Base-by-base conservation (phyloP, 1,140 invertebrate species). In the Hyles vespertilio region DNA sequence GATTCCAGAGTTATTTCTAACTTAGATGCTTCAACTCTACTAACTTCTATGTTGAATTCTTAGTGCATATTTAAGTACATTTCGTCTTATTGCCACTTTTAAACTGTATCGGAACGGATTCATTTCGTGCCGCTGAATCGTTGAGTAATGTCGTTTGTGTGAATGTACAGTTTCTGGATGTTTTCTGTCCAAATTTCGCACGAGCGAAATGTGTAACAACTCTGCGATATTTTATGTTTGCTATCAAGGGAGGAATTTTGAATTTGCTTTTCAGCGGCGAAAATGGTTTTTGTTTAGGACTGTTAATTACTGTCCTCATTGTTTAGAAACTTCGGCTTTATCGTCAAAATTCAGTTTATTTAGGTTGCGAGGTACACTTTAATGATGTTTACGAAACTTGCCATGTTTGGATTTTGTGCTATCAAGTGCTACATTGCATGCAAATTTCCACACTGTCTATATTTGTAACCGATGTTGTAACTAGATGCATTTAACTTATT, bases 301-400 rank as follows among this genome's bases (percentile, higher is more conserved):
- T 58, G 47, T 63, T 63, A 58, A 63, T 58, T 63, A 46, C 56
- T 63, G 51, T 55, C 51, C 51, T 22, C 53, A 36, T 55, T 58
- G 46, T 34, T 55, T 44, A 49, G 58, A 49, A 44, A 12, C 56
- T 43, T 36, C 11, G 33, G 47, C 50, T 61, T 62, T 54, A 51
- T 54, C 50, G 48, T 12, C 32, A 53, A 58, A 51, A 56, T 58
- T 62, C 46, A 33, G 55, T 62, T 58, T 62, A 49, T 62, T 62
- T 46, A 62, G 54, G 52, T 53, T 45, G 4, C 2, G n/a, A 48
- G 46, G 46, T 48, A 32, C 32, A 45, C 43, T 44, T 44, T 44
- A 44, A 32, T 43, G n/a, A 54, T 44, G 8, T 54, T 22, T 54
- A 2, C 5, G 3, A 22, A 43, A 45, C 11, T 22, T 43, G n/a